Evolutionary conservation across 2,888 invertebrate species (phyloP).

Genomic region (Penaeus monodon): DNA sequence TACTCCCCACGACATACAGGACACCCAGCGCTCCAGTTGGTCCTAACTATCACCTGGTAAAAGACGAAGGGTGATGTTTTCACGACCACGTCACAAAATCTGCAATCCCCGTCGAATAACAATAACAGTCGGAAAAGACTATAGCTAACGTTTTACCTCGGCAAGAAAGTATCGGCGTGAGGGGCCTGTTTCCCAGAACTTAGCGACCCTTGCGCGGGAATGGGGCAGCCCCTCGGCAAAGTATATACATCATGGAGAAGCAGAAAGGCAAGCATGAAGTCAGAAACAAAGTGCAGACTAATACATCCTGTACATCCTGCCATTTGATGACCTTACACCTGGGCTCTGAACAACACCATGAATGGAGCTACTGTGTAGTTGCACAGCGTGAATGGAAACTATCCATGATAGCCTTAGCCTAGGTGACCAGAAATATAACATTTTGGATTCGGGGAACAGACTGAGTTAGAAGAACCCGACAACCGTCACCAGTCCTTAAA

Average conservation of each 20-base stretch:
- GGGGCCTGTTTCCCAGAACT: not conserved
- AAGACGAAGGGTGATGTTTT: constrained; percentile 3
- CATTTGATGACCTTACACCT: too few relatives aligned
- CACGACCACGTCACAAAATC: not conserved
- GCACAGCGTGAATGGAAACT: too few relatives aligned
- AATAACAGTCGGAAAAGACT: not conserved
- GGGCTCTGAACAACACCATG: too few relatives aligned
- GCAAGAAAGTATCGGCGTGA: not conserved
- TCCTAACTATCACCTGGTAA: not conserved
- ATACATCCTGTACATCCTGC: too few relatives aligned
- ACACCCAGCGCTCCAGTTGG: constrained; percentile 2
- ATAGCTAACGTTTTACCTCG: not conserved
- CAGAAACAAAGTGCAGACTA: not conserved
- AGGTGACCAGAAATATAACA: too few relatives aligned
- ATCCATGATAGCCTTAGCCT: too few relatives aligned
- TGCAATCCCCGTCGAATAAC: not conserved
- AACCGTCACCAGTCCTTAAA: too few relatives aligned
- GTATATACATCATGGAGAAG: constrained; percentile 8
- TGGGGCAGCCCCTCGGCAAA: not conserved
- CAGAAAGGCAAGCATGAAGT: not conserved
- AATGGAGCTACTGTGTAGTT: too few relatives aligned
- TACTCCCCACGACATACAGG: not conserved
- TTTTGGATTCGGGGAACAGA: too few relatives aligned
- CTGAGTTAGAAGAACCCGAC: too few relatives aligned
- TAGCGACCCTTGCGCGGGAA: not conserved